Evolutionary conservation across 2,797 vertebrate species (phyloP), one percentile per base, ranked within the genome.

Genomic region (Clarias pachynema): DNA sequence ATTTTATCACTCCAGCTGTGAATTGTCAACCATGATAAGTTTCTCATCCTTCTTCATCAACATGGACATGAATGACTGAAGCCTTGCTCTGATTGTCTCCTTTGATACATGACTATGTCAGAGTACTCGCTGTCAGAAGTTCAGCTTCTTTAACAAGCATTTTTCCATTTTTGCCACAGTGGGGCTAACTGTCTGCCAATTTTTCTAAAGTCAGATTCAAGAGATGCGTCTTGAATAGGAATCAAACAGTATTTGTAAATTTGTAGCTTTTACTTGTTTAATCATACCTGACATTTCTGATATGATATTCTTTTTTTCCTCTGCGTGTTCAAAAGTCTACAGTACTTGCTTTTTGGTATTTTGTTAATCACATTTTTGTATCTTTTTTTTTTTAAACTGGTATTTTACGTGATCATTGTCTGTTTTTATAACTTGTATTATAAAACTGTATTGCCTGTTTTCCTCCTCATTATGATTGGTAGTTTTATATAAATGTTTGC

Each of bases 61-160:
- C 73, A 56, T 56, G n/a, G 72, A 56, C 72, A 7, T 29, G 72
- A 74, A 74, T 18, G n/a, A 74, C 16, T 29, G 73, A 57, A 75
- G 49, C 44, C 49, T 75, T 8, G 4, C 73, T 75, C 49, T 75
- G 73, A 31, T 5, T 75, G 73, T 57, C 73, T 75, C 26, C 26
- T 56, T 56, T 57, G 49, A 75, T 56, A 57, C 49, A 56, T 10
- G 16, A 56, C 49, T n/a, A 10, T 57, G 44, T 56, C 49, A 31
- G 44, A 74, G n/a, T 49, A 74, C 40, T 15, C 70, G 15, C 72
- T 26, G n/a, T 57, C 73, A 75, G 56, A 57, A 18, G 5, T 53
- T 16, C 5, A 53, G 7, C 49, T 75, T 56, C 73, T 57, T 57
- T 20, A 57, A 75, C 73, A 75, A 24, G 72, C n/a, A 16, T 18